Evolutionary conservation across 1,140 invertebrate genomes (phyloP).

Genomic region (Oryzaephilus surinamensis): DNA sequence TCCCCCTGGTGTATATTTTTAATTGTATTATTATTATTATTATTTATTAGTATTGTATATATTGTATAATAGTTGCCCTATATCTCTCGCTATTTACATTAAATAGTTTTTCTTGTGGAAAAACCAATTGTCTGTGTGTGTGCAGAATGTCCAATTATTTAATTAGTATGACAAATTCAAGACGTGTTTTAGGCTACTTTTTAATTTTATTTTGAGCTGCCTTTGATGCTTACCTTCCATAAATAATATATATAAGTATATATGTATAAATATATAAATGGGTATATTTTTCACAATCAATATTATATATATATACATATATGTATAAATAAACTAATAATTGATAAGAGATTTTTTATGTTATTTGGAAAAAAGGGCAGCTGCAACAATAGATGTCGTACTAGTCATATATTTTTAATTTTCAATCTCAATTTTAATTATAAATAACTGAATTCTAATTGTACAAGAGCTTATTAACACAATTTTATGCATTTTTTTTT

Average conservation of each 20-base stretch:
- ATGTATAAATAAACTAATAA: background rate
- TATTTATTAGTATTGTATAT: conserved; percentile 23
- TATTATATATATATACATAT: background rate
- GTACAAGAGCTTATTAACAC: no score
- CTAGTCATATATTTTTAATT: no score
- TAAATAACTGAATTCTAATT: no score
- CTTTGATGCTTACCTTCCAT: no score
- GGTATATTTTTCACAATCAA: background rate
- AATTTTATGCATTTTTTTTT: no score
- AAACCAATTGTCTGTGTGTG: conserved; percentile 6
- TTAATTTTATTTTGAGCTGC: no score
- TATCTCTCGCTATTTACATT: conserved; percentile 30
- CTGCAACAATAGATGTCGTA: no score
- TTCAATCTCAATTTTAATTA: no score
- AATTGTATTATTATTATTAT: conserved; percentile 20
- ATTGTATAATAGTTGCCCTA: conserved; percentile 27
- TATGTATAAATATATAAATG: background rate
- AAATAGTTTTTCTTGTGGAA: conserved; percentile 22
- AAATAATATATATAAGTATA: no score
- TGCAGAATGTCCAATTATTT: conserved; percentile 19
- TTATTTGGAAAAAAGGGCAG: no score
- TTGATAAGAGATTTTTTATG: no score
- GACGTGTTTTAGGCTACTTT: no score
- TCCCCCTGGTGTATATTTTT: conserved; percentile 25
- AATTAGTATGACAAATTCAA: background rate